Evolutionary conservation across 2,113 vertebrate genomes (phyloP), one percentile per base, ranked within the genome.

Genomic region (Centrocercus urophasianus): DNA sequence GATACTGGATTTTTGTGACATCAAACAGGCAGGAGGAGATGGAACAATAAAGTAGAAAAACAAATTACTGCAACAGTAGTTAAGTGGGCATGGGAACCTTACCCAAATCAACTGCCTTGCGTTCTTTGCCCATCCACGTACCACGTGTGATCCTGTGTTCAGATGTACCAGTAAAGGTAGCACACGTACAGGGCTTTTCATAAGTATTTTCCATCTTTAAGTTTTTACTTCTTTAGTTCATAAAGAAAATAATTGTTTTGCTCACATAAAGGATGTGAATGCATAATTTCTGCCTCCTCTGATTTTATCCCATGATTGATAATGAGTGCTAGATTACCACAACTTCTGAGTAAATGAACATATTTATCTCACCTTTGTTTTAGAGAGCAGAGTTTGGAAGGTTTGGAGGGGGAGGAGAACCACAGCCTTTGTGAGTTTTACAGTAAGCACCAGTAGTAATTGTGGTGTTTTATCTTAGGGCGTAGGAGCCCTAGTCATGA

Each of bases 21-120:
- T 76, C 88, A 84, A 90, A 94, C 80, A 95, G 86, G 83, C 89
- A 95, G 94, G 94, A 95, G 94, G 86, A 83, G 85, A 88, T 94
- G 72, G 73, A 95, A 81, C 85, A 89, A 36, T 86, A 93, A 90
- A 93, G 85, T 92, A 95, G 92, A 82, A 95, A 97, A 95, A 92
- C 90, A 95, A 97, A 95, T 97, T 86, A 91, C 76, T 83, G 76
- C 80, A 88, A 75, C 80, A 52, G 69, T 95, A 78, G 83, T 86
- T 88, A 75, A 93, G 54, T 47, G 63, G 79, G 57, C 90, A 84
- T 88, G 91, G 76, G 88, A 91, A 78, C 73, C 30, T 81, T 54
- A 38, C 57, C 47, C 61, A 61, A 95, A 52, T 91, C 92, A 86
- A n/a, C 83, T 82, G 86, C 94, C 90, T 95, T 91, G 92, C 94